Evolutionary conservation across 2,888 invertebrate species (phyloP).

Genomic region (Diadegma fenestrale): DNA sequence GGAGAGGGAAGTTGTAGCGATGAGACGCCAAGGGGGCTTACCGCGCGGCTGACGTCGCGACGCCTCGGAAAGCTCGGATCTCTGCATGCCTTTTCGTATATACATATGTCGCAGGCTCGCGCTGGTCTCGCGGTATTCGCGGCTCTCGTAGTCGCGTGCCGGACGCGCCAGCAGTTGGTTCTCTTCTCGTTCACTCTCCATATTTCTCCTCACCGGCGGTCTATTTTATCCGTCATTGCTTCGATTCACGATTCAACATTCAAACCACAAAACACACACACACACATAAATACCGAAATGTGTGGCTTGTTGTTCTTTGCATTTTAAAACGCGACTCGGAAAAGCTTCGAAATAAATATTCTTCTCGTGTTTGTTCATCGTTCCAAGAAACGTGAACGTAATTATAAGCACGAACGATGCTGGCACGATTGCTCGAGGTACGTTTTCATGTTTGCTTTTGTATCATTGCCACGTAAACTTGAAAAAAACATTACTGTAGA

Average conservation of each 20-base stretch:
- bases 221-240: not conserved
- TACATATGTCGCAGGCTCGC: constrained; percentile 62
- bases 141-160: constrained; percentile 74
- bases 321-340: constrained; percentile 7
- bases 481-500: not conserved
- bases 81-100: constrained; percentile 32
- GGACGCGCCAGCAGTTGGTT: constrained; percentile 71
- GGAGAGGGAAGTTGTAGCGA: constrained; percentile 23
- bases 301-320: not conserved
- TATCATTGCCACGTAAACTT: not conserved
- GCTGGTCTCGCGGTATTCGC: constrained; percentile 68
- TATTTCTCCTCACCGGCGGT: constrained; percentile 41
- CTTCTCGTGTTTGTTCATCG: not conserved
- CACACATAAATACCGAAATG: not conserved
- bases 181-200: constrained; percentile 52
- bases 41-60: constrained; percentile 64
- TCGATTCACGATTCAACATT: not conserved
- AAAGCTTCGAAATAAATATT: not conserved
- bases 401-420: constrained; percentile 9
- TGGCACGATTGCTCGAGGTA: constrained; percentile 53
- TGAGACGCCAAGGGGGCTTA: constrained; percentile 30
- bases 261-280: not conserved
- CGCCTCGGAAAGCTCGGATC: constrained; percentile 56
- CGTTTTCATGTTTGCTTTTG: constrained; percentile 18
- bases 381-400: not conserved